Evolutionary conservation across 2,888 invertebrate genomes (phyloP), one percentile per base, ranked within the genome.

Genomic region (Scaptomyza cyrtandrae): DNA sequence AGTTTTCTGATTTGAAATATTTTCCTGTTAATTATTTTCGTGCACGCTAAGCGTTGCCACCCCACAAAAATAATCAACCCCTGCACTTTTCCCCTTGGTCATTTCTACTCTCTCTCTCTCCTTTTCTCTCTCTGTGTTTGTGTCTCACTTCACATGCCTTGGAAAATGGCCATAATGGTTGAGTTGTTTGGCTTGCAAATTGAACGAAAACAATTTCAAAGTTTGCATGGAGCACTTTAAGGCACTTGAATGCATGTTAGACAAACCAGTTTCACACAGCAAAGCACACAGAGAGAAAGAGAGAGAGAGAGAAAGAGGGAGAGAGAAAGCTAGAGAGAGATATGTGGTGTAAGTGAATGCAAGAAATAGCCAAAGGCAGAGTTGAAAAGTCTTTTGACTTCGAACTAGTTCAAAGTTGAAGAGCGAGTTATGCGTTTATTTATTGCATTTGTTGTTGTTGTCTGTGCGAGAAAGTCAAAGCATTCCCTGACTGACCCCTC

Each of bases 181-280:
- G 67, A 69, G 82, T 68, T 83, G 82, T 83, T 83, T 87, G 82
- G 71, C 67, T 85, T 82, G 82, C 83, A 83, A 83, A 83, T 83
- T 83, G 86, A 83, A 83, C 88, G 86, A 83, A 83, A 83, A 83
- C 82, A 83, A 81, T 82, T 82, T 64, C 73, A 87, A 82, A 86
- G 86, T 83, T 80, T 77, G 77, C 74, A 76, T 58, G 73, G 69
- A 41, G 50, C 75, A 75, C 78, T 78, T 75, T 74, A 56, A 75
- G 74, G 57, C 78, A 73, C 75, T 75, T 68, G 63, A 78, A 75
- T 69, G 68, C 74, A 73, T 68, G 75, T 78, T 78, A 65, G 77
- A 54, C 72, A 45, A 45, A 49, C 43, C 64, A 50, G 60, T 62
- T 59, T 50, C 33, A 48, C 44, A 13, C 27, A 9, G 44, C 29